phyloP scores from a whole-genome alignment of 1,140 invertebrate species.

The Bemisia tabaci region DNA sequence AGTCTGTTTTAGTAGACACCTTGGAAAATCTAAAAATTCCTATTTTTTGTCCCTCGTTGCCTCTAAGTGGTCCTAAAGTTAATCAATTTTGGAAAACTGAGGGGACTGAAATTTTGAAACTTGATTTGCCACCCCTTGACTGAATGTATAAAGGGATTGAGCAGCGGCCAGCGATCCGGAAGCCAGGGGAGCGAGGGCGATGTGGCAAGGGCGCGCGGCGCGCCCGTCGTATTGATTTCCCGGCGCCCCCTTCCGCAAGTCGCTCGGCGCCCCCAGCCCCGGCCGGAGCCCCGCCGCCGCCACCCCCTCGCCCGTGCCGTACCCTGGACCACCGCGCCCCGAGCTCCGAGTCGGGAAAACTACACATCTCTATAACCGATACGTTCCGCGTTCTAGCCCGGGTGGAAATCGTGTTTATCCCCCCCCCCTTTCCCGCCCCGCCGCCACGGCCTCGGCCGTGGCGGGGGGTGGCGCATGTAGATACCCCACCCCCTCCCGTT shows the following conservation, averaged over 20 bases:
- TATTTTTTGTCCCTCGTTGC: too few species aligned
- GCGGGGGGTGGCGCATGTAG: too few species aligned
- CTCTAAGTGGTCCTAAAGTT: too few species aligned
- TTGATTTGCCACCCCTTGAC: too few species aligned
- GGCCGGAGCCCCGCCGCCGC: neutral
- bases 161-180: too few species aligned
- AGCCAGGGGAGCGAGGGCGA: too few species aligned
- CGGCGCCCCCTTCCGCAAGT: neutral
- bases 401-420: neutral
- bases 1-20: too few species aligned
- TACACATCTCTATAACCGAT: neutral
- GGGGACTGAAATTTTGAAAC: too few species aligned
- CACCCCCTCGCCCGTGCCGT: slow-evolving; percentile 1
- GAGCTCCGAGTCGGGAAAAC: neutral
- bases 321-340: neutral
- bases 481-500: neutral
- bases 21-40: too few species aligned
- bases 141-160: too few species aligned
- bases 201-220: neutral
- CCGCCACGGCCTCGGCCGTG: neutral
- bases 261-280: slow-evolving; percentile 5
- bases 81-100: too few species aligned
- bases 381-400: neutral
- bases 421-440: neutral
- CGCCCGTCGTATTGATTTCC: slow-evolving; percentile 9